Base-by-base conservation (phyloP, 2,797 vertebrate species). In the Eutrigla gurnardus region DNA sequence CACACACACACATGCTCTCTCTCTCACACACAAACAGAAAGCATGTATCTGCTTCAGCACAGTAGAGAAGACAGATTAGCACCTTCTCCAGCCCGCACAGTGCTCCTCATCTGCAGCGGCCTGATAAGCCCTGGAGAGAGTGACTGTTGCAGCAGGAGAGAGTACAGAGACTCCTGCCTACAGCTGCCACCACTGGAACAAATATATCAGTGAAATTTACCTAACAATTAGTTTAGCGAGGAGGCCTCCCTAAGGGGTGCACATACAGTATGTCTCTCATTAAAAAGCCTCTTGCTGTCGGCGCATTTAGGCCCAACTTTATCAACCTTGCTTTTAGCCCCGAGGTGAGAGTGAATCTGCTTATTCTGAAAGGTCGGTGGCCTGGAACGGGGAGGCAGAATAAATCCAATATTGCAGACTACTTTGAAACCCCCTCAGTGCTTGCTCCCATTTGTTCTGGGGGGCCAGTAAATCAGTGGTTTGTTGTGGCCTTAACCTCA, bases 31-130 rank as follows among this genome's bases (percentile, higher is more conserved):
- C 69, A 79, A 40, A 75, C 71, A 70, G 50, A 79, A 61, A 71
- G 58, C 58, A 70, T 81, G 81, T 87, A 78, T 88, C 85, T 88
- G 76, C 83, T 80, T 71, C 75, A 77, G 61, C 85, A 77, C 88
- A 86, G 86, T 82, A 70, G 81, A 89, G 84, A 85, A 86, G 85
- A 89, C 83, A 84, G 92, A 93, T 94, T 91, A 93, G 92, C 91
- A 89, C 81, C 77, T 86, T 91, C 91, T 92, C 76, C 90, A 85
- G 78, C 87, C 82, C 86, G 86, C 87, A 83, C 82, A 77, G 65
- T 81, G 58, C 86, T 91, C 85, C 82, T 90, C 91, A 68, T 91
- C 94, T 95, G 94, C 91, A 86, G 80, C 71, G 17, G 73, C 80
- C 88, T 74, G 94, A 95, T 95, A 95, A 94, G 90, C 86, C 61